phyloP scores from a whole-genome alignment of 2,888 invertebrate species.

The Minunthozetes semirufus region DNA sequence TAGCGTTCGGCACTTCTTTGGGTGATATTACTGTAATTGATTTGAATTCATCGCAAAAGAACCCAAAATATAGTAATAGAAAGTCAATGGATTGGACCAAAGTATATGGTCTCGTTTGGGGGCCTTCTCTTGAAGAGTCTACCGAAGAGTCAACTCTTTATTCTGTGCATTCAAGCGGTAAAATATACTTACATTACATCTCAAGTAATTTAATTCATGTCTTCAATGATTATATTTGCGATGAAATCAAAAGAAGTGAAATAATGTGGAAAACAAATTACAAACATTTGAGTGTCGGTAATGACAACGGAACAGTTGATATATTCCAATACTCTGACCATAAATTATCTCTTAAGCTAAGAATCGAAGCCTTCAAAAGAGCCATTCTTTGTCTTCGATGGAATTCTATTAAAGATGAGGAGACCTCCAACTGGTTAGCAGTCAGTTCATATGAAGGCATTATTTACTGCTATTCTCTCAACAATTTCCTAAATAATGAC shows the following conservation, averaged over 20 bases:
- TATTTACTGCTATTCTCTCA: constrained; percentile 25
- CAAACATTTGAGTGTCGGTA: constrained; percentile 23
- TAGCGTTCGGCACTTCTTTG: neutral
- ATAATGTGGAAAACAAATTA: neutral
- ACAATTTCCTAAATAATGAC: neutral
- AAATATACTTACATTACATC: neutral
- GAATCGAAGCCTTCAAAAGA: neutral
- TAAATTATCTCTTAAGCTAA: neutral
- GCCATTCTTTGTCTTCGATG: constrained; percentile 5
- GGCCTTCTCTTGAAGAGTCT: neutral
- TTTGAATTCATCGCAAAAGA: neutral
- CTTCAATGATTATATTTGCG: neutral
- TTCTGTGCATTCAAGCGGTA: constrained; percentile 3
- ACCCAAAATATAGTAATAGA: neutral
- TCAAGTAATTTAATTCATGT: neutral
- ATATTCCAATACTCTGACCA: neutral
- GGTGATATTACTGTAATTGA: constrained; percentile 7
- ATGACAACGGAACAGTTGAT: constrained; percentile 35
- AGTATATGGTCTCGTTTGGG: constrained; percentile 32
- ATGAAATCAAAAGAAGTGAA: neutral
- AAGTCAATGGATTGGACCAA: neutral
- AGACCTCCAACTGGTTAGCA: constrained; percentile 23
- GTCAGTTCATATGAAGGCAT: constrained; percentile 24
- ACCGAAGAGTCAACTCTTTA: neutral
- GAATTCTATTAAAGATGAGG: constrained; percentile 13